These are phyloP conservation scores for Drosophila kuntzei DNA, from an alignment of 2,888 invertebrate species.

Conservation along the genomic window DNA sequence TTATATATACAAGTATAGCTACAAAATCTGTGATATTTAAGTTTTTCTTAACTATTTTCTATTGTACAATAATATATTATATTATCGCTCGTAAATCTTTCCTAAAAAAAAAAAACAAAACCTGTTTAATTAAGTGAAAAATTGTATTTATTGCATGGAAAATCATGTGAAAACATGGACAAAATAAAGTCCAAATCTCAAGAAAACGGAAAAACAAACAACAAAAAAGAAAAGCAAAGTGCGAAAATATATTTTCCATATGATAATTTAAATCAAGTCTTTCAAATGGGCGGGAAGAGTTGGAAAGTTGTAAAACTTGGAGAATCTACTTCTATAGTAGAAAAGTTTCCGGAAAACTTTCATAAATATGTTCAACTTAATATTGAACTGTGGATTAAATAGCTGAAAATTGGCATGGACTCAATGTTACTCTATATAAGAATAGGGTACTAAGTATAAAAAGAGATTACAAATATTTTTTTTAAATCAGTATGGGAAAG, in stretches of 20 bases:
- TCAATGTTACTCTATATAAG: no score
- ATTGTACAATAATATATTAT: constrained; percentile 54
- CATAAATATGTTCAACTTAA: no score
- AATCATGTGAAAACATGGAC: constrained; percentile 24
- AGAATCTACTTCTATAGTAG: neutral
- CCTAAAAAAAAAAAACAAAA: constrained; percentile 30
- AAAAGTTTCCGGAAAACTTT: neutral
- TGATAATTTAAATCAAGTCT: constrained; percentile 18
- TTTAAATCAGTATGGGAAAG: no score
- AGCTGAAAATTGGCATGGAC: no score
- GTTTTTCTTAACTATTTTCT: constrained; percentile 72
- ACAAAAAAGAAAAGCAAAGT: constrained; percentile 3
- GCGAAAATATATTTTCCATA: constrained; percentile 33
- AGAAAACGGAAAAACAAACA: constrained; percentile 2
- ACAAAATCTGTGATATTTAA: constrained; percentile 84
- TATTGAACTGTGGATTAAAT: no score
- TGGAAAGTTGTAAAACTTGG: neutral
- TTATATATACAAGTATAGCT: constrained; percentile 30
- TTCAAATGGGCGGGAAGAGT: neutral
- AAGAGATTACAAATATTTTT: no score
- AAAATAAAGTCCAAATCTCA: constrained; percentile 26
- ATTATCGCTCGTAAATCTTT: constrained; percentile 44
- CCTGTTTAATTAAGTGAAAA: constrained; percentile 34
- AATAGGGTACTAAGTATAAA: no score
- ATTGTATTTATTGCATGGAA: constrained; percentile 71